Evolutionary conservation across 2,797 vertebrate genomes (phyloP), one percentile per base, ranked within the genome.

Genomic region (Onychomys leucogaster): DNA sequence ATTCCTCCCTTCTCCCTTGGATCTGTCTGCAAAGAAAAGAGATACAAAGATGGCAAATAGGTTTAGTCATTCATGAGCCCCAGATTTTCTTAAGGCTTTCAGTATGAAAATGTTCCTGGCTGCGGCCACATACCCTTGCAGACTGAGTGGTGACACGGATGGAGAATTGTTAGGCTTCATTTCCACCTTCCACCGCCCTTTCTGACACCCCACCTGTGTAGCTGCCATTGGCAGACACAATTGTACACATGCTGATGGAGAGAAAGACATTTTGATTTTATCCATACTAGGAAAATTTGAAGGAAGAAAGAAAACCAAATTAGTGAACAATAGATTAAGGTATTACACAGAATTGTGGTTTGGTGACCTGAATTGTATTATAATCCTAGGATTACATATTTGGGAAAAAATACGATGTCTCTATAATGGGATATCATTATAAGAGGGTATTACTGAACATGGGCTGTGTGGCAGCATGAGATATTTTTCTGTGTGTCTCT

Each of bases 321-420:
- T 95, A 94, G 94, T 87, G 77, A 94, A 94, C 88, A 94, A 91
- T 94, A 95, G 75, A 89, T 73, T 84, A 86, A 59, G 61, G 59
- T 85, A 77, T 98, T 97, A 71, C 71, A 67, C 46, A 84, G 91
- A 96, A 95, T 69, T 96, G 78, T 87, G 94, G 71, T 85, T 96
- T 96, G 96, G 94, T 97, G 96, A 94, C 89, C 95, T 94, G 96
- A 97, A 95, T 82, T 96, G 75, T 59, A 93, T 94, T 37, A 89
- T 76, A 96, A 95, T 96, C 76, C 73, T 94, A 67, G 92, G 89
- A 96, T 81, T 95, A 78, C 17, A 78, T 92, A 94, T 95, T 95
- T 77, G 49, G 76, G 23, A 59, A 83, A 59, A 92, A 83, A 85
- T 94, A 41, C 29, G 65, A 85, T 94, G 81, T 85, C 52, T 94